Conservation (phyloP, 2,113 vertebrate genomes). For the Romanogobio albipinnatus region DNA sequence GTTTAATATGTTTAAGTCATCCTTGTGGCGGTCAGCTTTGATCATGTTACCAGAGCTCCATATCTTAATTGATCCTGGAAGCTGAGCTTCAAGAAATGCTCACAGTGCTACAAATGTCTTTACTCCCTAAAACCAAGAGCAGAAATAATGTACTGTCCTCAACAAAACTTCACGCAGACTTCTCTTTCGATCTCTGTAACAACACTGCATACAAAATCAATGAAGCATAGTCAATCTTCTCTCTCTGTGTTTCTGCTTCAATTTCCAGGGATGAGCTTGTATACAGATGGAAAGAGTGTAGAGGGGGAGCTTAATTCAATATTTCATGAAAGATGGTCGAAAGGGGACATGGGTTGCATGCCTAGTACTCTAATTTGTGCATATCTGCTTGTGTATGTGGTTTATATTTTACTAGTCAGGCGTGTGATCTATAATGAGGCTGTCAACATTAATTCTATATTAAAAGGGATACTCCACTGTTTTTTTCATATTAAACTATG, state of each 20-base stretch:
- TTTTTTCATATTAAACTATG: no score
- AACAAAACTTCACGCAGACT: conserved; percentile 12
- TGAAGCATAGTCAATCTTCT: not conserved
- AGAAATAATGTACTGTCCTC: not conserved
- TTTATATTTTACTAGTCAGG: no score
- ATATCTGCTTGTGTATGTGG: not conserved
- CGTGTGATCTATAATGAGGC: not conserved
- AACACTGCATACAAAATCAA: not conserved
- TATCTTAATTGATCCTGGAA: not conserved
- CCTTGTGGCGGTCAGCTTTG: not conserved
- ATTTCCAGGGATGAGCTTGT: conserved; percentile 13
- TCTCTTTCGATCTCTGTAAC: conserved; percentile 18
- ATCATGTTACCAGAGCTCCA: not conserved
- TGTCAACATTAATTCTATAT: not conserved
- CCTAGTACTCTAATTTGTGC: not conserved
- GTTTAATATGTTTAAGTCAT: not conserved
- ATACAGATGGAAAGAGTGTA: not conserved
- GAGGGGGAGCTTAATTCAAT: conserved; percentile 33
- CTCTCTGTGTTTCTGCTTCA: not conserved
- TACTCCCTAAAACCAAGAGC: conserved; percentile 6
- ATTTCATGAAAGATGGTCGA: conserved; percentile 31
- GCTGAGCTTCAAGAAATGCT: not conserved
- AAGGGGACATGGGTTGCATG: not conserved
- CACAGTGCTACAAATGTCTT: not conserved
- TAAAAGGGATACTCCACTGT: no score